Conservation (phyloP, 2,797 vertebrate genomes). For the Xiphophorus birchmanni region DNA sequence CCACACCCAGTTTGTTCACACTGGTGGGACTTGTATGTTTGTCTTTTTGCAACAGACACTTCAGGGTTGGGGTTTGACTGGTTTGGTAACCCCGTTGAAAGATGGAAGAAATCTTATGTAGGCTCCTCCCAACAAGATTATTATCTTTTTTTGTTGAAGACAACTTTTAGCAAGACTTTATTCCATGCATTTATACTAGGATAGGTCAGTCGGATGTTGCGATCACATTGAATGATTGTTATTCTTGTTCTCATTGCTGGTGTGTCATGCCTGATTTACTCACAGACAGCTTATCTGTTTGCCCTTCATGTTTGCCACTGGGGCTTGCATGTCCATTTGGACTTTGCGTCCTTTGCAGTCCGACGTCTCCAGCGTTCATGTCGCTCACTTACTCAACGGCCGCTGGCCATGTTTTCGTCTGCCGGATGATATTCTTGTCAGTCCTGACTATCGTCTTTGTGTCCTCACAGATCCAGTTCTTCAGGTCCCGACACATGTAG, state of each 20-base stretch:
- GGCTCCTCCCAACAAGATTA: neutral
- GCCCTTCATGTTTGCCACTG: constrained; percentile 24
- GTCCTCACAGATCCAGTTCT: constrained; percentile 93
- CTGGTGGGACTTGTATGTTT: constrained; percentile 54
- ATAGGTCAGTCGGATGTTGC: neutral
- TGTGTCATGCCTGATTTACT: neutral
- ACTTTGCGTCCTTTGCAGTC: constrained; percentile 38
- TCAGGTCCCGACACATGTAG: constrained; percentile 94
- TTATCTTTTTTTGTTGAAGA: neutral
- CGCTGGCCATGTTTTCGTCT: constrained; percentile 10
- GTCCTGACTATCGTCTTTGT: constrained; percentile 50
- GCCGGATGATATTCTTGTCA: constrained; percentile 43
- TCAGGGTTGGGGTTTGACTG: constrained; percentile 13
- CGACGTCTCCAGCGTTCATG: constrained; percentile 25
- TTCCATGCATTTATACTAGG: neutral
- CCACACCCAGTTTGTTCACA: constrained; percentile 71
- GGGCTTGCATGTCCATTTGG: constrained; percentile 18
- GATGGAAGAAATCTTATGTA: neutral
- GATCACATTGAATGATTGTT: neutral
- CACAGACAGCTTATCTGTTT: constrained; percentile 39
- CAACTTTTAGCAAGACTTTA: neutral
- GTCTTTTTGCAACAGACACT: constrained; percentile 26
- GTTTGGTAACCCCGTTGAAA: neutral
- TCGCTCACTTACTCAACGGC: constrained; percentile 25
- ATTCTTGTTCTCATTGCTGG: constrained; percentile 1